Evolutionary conservation across 37 sponge, comb jelly and placozoan genomes (phyloP), one percentile per base, ranked within the genome.

Genomic region (Haliclona indistincta): DNA sequence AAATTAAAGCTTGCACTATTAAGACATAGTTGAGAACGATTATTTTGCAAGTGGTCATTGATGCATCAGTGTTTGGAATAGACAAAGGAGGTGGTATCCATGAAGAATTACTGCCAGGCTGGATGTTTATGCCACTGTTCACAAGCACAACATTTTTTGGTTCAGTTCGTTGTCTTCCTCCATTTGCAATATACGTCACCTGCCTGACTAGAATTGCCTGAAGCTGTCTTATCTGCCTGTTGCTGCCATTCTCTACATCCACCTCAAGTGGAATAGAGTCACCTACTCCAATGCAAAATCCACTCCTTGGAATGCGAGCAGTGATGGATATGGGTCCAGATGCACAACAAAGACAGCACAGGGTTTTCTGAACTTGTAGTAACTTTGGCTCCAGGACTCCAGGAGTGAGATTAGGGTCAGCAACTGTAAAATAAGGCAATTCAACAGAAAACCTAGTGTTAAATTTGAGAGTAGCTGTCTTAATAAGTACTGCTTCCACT

Each of bases 261-360:
- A 64, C 76, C 7, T 36, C 68, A 38, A 86, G 38, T 6, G 74
- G 75, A 40, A 86, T 74, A 5, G 38, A 25, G 39, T 86, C 87
- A n/a, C n/a, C n/a, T n/a, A n/a, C n/a, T n/a, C n/a, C n/a, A n/a
- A n/a, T n/a, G 36, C 91, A 90, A 62, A 77, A 90, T 26, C 82
- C 91, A 28, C 43, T 68, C 7, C 86, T 75, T 15, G 82, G 64
- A 10, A 71, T 58, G 26, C 54, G 25, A 20, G 68, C 87, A 20
- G 62, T 75, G 32, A 90, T 56, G 2, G 55, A 32, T 17, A 90
- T 74, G 32, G 85, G 82, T 3, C 83, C 83, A 41, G 91, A 86
- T 3, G 75, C 66, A 70, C 91, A 90, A 73, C 91, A 90, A 15
- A 90, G 61, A 70, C 86, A 90, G 60, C 87, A 55, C 19, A 90